Conservation (phyloP, 2,888 invertebrate species). For the Eledona agricola region DNA sequence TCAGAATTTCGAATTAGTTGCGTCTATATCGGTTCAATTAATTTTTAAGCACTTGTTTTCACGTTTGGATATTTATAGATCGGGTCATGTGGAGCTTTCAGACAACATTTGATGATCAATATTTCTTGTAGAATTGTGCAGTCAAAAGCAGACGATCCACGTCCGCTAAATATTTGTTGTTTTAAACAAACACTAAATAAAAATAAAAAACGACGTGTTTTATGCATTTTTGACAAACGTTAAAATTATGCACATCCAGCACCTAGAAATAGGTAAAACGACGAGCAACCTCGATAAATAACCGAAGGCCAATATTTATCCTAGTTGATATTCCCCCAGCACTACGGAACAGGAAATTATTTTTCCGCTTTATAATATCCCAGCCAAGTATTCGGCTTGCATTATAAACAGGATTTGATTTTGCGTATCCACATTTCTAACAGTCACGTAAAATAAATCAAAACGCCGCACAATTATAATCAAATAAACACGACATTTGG, state of each 20-base stretch:
- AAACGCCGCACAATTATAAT: conserved; percentile 21
- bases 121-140: no score
- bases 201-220: no score
- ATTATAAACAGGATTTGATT: conserved; percentile 52
- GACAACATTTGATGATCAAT: no score
- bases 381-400: conserved; percentile 50
- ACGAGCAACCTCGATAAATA: conserved; percentile 43
- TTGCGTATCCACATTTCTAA: conserved; percentile 44
- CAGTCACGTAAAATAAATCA: conserved; percentile 30
- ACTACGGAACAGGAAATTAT: conserved; percentile 55
- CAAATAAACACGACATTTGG: neutral
- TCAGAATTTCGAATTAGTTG: no score
- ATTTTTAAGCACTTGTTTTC: no score
- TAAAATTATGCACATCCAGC: conserved; percentile 5
- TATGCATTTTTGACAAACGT: neutral
- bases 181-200: no score
- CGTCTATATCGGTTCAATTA: no score
- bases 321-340: conserved; percentile 54
- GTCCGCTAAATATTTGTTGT: no score
- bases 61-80: no score
- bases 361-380: conserved; percentile 56
- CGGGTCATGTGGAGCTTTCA: no score
- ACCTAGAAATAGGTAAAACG: conserved; percentile 26
- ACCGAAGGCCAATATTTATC: conserved; percentile 52
- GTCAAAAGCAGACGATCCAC: no score